Conservation (phyloP, 2,797 vertebrate species). For the Coccyzus lansbergi region DNA sequence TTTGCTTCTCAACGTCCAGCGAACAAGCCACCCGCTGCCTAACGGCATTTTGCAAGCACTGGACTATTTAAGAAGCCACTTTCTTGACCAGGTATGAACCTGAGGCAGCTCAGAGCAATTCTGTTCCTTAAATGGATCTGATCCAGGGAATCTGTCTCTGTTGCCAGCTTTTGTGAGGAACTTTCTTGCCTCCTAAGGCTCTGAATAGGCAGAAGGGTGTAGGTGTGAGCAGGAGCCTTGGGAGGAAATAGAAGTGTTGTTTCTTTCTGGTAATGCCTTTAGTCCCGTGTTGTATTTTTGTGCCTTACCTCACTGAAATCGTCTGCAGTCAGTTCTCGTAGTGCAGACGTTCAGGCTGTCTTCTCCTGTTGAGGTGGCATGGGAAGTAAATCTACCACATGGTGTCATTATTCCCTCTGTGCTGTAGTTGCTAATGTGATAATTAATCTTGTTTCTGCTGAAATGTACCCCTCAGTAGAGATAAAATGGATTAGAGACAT, state of each 20-base stretch:
- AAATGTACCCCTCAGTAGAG: not conserved
- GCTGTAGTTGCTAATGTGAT: not conserved
- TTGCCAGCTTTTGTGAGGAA: not conserved
- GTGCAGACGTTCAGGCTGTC: not conserved
- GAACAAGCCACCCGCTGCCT: slow-evolving; percentile 84
- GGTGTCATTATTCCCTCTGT: not conserved
- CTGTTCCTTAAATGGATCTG: not conserved
- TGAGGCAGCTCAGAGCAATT: not conserved
- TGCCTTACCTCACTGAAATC: not conserved
- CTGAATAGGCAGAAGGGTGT: not conserved
- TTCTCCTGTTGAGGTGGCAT: not conserved
- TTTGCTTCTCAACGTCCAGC: slow-evolving; percentile 81
- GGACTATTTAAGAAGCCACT: slow-evolving; percentile 82
- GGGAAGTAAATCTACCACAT: not conserved
- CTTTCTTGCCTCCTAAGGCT: not conserved
- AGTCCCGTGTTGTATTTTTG: not conserved
- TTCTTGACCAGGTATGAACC: slow-evolving; percentile 86
- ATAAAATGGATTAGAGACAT: not conserved
- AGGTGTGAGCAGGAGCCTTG: not conserved
- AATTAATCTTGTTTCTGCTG: not conserved
- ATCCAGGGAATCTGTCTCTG: not conserved
- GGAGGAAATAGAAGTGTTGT: not conserved
- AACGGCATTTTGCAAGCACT: slow-evolving; percentile 85
- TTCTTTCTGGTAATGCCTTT: not conserved
- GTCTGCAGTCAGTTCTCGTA: not conserved